Base-by-base conservation (phyloP, 2,113 vertebrate genomes). In the Protobothrops mucrosquamatus region DNA sequence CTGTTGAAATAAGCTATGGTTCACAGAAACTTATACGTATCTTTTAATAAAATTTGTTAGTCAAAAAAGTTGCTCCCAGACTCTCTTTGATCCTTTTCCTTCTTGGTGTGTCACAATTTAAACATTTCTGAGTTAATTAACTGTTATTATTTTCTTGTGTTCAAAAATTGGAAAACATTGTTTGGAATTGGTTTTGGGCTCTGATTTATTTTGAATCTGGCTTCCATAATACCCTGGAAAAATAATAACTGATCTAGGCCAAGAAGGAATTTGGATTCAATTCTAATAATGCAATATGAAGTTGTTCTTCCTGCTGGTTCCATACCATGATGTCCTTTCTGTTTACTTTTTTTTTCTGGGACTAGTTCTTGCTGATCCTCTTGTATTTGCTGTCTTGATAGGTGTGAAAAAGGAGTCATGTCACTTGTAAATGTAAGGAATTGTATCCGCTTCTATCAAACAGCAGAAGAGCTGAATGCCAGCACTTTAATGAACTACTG, bases 361-460 rank as follows among this genome's bases (percentile, higher is more conserved):
- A 7, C 55, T 92, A 81, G 74, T 81, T 18, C 74, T 43, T 81
- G 34, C 20, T 81, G 18, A 81, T 43, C 18, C 18, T 81, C 74
- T 81, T 81, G 74, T 43, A 18, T 22, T 81, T 81, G 18, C 8
- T 81, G 8, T 94, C 94, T 90, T 94, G 93, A 29, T 96, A 99
- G 99, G 93, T 99, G 99, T 98, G 99, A 99, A 95, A 99, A 99
- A 94, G 99, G 99, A 9, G 98, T 99, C 5, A 99, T 99, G 99
- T 99, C 99, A 0, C 98, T 99, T 0, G 99, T 99, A 94, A 99
- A 99, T 29, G 99, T 99, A 91, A 98, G 99, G 96, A 99, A 99
- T 97, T 99, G 99, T 93, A 99, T 99, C 95, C 98, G 99, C 51
- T 99, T 99, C 97, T 99, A 99, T 95, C 99, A 99, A 97, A 99